Evolutionary conservation across 2,113 vertebrate species (phyloP).

Genomic region (Poeciliopsis prolifica): DNA sequence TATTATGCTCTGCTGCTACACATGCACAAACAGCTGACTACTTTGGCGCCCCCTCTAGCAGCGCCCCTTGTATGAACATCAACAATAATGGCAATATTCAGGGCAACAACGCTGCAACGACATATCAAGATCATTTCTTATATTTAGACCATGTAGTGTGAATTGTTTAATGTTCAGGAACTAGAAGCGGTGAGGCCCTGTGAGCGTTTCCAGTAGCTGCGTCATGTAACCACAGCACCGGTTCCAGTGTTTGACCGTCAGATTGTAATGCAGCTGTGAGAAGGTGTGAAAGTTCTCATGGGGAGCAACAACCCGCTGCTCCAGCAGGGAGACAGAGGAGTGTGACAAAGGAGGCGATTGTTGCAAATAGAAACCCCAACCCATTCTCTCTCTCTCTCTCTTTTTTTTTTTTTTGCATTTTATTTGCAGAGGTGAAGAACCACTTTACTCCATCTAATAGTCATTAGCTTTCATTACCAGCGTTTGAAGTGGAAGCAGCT

Average conservation of each 20-base stretch:
- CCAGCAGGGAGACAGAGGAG: slow-evolving; percentile 46
- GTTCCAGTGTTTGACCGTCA: slow-evolving; percentile 4
- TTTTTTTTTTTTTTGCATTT: slow-evolving; percentile 68
- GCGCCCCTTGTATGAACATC: too few species aligned
- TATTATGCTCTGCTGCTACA: too few species aligned
- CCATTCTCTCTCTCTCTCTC: too few species aligned
- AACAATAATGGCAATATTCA: too few species aligned
- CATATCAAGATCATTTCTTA: too few species aligned
- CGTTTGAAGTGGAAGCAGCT: slow-evolving; percentile 87
- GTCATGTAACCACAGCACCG: background rate
- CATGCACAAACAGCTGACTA: too few species aligned
- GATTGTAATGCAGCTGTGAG: slow-evolving; percentile 22
- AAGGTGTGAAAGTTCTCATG: slow-evolving; percentile 79
- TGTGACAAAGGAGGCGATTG: slow-evolving; percentile 56
- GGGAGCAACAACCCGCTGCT: slow-evolving; percentile 37
- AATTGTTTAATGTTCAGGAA: too few species aligned
- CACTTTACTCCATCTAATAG: slow-evolving; percentile 85
- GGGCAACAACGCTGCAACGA: too few species aligned
- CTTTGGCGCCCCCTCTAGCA: too few species aligned
- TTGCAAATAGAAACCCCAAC: slow-evolving; percentile 68
- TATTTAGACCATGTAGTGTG: too few species aligned
- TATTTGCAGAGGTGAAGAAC: slow-evolving; percentile 78
- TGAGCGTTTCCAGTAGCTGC: background rate
- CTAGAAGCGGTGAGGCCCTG: too few species aligned
- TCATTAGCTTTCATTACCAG: slow-evolving; percentile 94